Conservation (phyloP, 2,888 invertebrate species). For the Zygothrica quintamaculata region DNA sequence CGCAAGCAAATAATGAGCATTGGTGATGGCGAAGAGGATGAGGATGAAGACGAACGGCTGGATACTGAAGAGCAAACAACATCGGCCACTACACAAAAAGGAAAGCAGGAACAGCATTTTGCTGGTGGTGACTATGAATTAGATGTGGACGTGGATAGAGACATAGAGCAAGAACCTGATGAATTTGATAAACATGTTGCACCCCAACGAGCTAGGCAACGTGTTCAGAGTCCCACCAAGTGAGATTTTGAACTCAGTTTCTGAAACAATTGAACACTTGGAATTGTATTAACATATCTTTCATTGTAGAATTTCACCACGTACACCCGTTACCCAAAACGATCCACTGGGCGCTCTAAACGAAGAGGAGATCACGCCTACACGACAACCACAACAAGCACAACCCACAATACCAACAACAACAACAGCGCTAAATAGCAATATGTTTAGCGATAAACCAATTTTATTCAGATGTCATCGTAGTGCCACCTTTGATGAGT, state of each 20-base stretch:
- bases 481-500: slow-evolving; percentile 87
- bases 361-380: slow-evolving; percentile 77
- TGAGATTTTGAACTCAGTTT: slow-evolving; percentile 51
- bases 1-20: slow-evolving; percentile 80
- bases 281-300: background rate
- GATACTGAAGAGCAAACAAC: slow-evolving; percentile 10
- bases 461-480: slow-evolving; percentile 87
- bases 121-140: slow-evolving; percentile 56
- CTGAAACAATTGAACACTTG: background rate
- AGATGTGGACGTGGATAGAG: slow-evolving; percentile 54
- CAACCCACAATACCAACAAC: slow-evolving; percentile 15
- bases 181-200: slow-evolving; percentile 53
- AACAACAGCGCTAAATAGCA: slow-evolving; percentile 73
- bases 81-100: slow-evolving; percentile 45
- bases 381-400: slow-evolving; percentile 20
- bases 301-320: slow-evolving; percentile 87
- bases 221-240: slow-evolving; percentile 84
- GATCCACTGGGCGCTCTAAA: slow-evolving; percentile 95
- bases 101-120: slow-evolving; percentile 40
- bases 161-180: slow-evolving; percentile 41
- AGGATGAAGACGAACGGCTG: slow-evolving; percentile 26
- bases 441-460: slow-evolving; percentile 88
- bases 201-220: slow-evolving; percentile 45
- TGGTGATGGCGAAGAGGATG: slow-evolving; percentile 62
- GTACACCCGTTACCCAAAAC: slow-evolving; percentile 95